Conservation (phyloP, 2,113 vertebrate genomes). For the Nematolebias whitei region DNA sequence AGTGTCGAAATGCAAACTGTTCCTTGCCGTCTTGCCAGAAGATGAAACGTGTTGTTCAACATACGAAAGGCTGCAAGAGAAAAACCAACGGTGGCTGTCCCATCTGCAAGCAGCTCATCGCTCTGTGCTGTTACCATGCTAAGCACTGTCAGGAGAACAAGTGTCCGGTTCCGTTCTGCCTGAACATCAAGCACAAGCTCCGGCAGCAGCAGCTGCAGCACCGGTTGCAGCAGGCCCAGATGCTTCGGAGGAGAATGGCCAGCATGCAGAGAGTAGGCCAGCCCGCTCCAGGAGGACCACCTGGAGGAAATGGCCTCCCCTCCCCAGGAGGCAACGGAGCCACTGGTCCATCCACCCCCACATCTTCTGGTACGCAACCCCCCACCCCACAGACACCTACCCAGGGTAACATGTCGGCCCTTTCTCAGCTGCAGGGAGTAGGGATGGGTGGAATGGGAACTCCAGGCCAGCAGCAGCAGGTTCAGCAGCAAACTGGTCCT, state of each 20-base stretch:
- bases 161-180: slow-evolving; percentile 97
- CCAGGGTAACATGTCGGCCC: slow-evolving; percentile 68
- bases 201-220: slow-evolving; percentile 97
- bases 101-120: slow-evolving; percentile 98
- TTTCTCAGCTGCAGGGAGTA: slow-evolving; percentile 68
- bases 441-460: slow-evolving; percentile 62
- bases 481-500: slow-evolving; percentile 73
- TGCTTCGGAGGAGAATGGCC: slow-evolving; percentile 94
- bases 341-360: slow-evolving; percentile 87
- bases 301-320: slow-evolving; percentile 75
- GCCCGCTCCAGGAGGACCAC: slow-evolving; percentile 69
- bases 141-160: slow-evolving; percentile 99
- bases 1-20: slow-evolving; percentile 98
- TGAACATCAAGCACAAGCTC: slow-evolving; percentile 99
- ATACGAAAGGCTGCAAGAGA: slow-evolving; percentile 97
- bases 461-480: slow-evolving; percentile 61
- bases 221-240: slow-evolving; percentile 95
- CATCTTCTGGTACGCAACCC: slow-evolving; percentile 89
- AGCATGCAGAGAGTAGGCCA: slow-evolving; percentile 94
- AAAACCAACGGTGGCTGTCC: slow-evolving; percentile 97
- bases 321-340: slow-evolving; percentile 76
- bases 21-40: slow-evolving; percentile 97
- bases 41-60: slow-evolving; percentile 98
- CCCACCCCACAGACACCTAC: slow-evolving; percentile 89
- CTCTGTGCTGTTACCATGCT: slow-evolving; percentile 97